Evolutionary conservation across 2,888 invertebrate species (phyloP).

Genomic region (Drosophila siamana): DNA sequence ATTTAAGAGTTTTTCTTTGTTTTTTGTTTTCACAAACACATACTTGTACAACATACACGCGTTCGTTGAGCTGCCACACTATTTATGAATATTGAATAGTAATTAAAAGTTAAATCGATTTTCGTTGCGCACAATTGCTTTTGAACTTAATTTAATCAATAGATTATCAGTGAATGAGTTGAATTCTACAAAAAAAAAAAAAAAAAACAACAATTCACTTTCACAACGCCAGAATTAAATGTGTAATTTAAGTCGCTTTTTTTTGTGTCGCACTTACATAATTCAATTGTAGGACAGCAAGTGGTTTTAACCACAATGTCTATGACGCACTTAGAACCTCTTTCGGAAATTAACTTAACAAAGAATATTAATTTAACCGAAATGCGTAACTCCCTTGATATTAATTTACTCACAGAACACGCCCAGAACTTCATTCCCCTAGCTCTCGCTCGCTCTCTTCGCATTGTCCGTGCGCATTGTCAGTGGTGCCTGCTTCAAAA

Average conservation of each 20-base stretch:
- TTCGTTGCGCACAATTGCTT: slow-evolving; percentile 57
- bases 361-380: slow-evolving; percentile 72
- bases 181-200: neutral
- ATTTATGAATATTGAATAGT: slow-evolving; percentile 57
- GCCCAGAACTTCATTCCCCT: slow-evolving; percentile 38
- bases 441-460: neutral
- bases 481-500: slow-evolving; percentile 35
- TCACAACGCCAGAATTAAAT: neutral
- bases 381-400: slow-evolving; percentile 69
- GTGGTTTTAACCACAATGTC: slow-evolving; percentile 12
- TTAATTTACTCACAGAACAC: slow-evolving; percentile 63
- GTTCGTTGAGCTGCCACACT: slow-evolving; percentile 14
- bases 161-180: slow-evolving; percentile 13
- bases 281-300: slow-evolving; percentile 3
- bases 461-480: neutral
- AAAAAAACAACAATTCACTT: neutral
- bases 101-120: slow-evolving; percentile 62
- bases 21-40: slow-evolving; percentile 34
- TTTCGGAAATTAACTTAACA: slow-evolving; percentile 74
- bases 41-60: too few species aligned
- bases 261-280: neutral
- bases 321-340: slow-evolving; percentile 54
- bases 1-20: slow-evolving; percentile 49
- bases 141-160: slow-evolving; percentile 51
- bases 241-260: neutral